Evolutionary conservation across 1,140 invertebrate species (phyloP).

Genomic region (Subanguina moxae): DNA sequence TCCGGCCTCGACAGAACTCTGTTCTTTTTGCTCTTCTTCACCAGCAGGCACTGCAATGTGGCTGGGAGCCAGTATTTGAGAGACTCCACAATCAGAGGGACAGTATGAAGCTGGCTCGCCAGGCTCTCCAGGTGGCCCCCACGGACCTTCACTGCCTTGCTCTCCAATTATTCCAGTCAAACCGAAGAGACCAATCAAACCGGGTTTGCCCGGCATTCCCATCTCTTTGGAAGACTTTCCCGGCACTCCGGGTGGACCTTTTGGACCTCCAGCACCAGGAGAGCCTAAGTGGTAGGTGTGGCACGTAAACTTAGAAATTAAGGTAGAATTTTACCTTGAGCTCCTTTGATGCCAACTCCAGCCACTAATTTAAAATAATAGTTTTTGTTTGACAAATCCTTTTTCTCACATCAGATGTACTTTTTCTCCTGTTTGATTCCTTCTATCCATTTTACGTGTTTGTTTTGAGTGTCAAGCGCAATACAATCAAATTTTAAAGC

Average conservation of each 20-base stretch:
- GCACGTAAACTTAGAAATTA: neutral
- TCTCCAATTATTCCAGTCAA: slow-evolving; percentile 9
- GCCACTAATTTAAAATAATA: slow-evolving; percentile 11
- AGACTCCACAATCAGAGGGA: slow-evolving; percentile 49
- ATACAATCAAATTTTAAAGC: no score
- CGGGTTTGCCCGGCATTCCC: slow-evolving; percentile 27
- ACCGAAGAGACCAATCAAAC: slow-evolving; percentile 24
- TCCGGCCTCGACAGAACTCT: neutral
- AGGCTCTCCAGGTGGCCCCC: slow-evolving; percentile 42
- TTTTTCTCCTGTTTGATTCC: no score
- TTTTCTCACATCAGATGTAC: no score
- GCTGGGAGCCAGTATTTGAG: slow-evolving; percentile 41
- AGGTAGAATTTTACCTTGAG: slow-evolving; percentile 18
- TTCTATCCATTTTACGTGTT: no score
- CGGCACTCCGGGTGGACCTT: slow-evolving; percentile 18
- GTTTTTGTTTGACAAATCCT: no score
- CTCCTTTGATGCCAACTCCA: slow-evolving; percentile 42
- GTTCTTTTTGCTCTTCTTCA: neutral
- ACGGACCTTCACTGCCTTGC: slow-evolving; percentile 26
- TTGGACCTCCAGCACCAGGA: neutral
- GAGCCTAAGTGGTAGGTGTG: neutral
- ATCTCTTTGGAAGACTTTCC: slow-evolving; percentile 8
- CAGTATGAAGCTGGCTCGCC: slow-evolving; percentile 42
- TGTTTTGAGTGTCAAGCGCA: no score
- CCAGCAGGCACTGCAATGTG: neutral